Conservation (phyloP, 2,113 vertebrate species). For the Hydropotes inermis region DNA sequence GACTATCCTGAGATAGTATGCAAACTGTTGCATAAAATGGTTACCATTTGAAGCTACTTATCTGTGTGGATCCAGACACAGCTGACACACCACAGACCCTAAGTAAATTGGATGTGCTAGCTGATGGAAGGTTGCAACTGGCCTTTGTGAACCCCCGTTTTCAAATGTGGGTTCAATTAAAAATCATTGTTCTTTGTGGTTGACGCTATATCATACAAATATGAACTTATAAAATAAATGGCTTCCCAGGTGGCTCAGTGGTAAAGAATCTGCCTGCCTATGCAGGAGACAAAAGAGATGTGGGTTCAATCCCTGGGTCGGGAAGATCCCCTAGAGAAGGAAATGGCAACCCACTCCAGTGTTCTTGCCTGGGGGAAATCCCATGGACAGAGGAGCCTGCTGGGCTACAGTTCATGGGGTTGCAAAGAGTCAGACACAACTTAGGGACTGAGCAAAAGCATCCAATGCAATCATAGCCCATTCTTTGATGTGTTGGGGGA, state of each 20-base stretch:
- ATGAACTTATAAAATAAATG: background rate
- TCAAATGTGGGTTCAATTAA: background rate
- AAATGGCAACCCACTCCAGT: background rate
- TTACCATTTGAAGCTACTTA: background rate
- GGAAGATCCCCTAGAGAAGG: background rate
- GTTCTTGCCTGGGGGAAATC: background rate
- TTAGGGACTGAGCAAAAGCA: background rate
- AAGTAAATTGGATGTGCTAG: background rate
- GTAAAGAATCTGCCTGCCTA: background rate
- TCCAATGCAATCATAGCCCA: background rate
- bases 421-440: background rate
- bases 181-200: background rate
- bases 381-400: background rate
- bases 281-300: background rate
- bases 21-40: background rate
- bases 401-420: background rate
- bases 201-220: background rate
- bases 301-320: background rate
- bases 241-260: background rate
- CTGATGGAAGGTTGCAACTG: background rate
- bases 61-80: background rate
- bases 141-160: background rate
- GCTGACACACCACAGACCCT: background rate
- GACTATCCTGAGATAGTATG: background rate
- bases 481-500: background rate